Evolutionary conservation across 2,888 invertebrate genomes (phyloP), one percentile per base, ranked within the genome.

Genomic region (Athripsodes cinereus): DNA sequence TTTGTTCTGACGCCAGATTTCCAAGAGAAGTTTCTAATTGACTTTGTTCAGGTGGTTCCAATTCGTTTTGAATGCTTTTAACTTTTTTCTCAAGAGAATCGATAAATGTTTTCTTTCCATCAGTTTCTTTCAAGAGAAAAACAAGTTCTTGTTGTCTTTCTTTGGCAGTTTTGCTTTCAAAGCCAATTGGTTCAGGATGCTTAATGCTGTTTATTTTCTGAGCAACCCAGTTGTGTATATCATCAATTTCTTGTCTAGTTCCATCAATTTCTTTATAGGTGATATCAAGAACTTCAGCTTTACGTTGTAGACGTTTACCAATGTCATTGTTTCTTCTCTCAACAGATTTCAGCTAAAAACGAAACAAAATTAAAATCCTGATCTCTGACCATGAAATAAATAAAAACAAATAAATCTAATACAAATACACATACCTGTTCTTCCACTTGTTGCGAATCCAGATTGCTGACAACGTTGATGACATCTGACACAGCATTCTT

Each of bases 401-500:
- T 52, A 16, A n/a, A 34, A 56, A 44, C 18, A 40, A 44, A 44
- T 44, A 22, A n/a, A 22, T 34, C 47, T 13, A 50, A 58, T 16
- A 35, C 13, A 47, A 31, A 49, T 34, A 44, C 13, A 52, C 52
- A 58, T 69, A 83, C 81, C 73, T 91, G 91, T 70, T 94, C 94
- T 69, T 93, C 92, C 1, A 94, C 87, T 75, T 94, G 93, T 69
- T 94, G 92, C 0, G 90, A 88, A 69, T 94, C 94, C 64, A 93
- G 76, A 71, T 92, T 92, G 70, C 90, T 92, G 11, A 92, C 89
- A 22, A 90, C 85, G 62, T 89, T 87, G 58, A 85, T 85, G 6
- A 92, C 88, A 69, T 86, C 81, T 1, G 82, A 78, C 1, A 87
- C 87, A 52, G 89, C 80, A 48, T 78, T 71, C 69, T 88, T 90